Evolutionary conservation across 2,113 vertebrate genomes (phyloP), one percentile per base, ranked within the genome.

Genomic region (Arizona elegans): DNA sequence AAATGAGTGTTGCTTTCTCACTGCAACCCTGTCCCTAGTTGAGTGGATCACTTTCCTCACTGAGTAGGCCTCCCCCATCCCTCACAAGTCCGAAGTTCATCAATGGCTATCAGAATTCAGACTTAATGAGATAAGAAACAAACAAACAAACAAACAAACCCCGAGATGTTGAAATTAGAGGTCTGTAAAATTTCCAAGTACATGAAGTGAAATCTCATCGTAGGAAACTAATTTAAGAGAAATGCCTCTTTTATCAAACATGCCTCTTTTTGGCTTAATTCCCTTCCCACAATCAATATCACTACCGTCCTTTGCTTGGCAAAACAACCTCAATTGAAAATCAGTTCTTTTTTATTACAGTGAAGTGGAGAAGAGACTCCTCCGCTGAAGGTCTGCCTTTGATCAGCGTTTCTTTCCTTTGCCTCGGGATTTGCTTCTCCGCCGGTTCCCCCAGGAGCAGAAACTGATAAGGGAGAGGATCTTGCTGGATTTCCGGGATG

Each of bases 371-470:
- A 92, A 92, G 52, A 55, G 23, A 59, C 50, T 70, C 87, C 8
- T 47, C 59, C 15, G 8, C 12, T 43, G 54, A 43, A 53, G n/a
- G 4, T 70, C n/a, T 65, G 33, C 23, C 50, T 88, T 89, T 56
- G 5, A 4, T 92, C 87, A 92, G 59, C 24, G 91, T 92, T 92
- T 92, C 91, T 92, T 92, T 55, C 86, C 86, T 75, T 92, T 88
- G 50, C 59, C 52, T 19, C 62, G n/a, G n/a, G 59, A 88, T 62
- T 85, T 92, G 85, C 87, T 89, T 38, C 10, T 92, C 87, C 33
- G 62, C 33, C n/a, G 52, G n/a, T 52, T 55, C 1, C 59, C 91
- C 91, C 91, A 92, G 33, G 91, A 92, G 52, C 91, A 92, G 33
- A 87, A 54, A 29, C 23, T 88, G 91, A 92, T 89, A 53, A 92